phyloP scores from a whole-genome alignment of 92 coral and sea anemone genomes.

The Meandrina meandrites region DNA sequence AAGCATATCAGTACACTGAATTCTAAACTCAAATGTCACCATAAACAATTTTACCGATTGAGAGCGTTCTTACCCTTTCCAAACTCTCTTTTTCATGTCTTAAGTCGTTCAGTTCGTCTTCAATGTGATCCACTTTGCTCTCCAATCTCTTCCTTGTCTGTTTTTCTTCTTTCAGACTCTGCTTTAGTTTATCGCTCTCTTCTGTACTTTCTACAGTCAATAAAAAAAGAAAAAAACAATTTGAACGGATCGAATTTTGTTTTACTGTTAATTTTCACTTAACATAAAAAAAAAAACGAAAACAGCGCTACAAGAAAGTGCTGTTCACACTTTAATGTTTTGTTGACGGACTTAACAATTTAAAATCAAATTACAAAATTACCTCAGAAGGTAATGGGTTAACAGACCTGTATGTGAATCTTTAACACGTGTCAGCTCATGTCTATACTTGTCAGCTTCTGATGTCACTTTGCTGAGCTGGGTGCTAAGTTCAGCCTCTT shows the following conservation, averaged over 20 bases:
- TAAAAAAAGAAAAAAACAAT: neutral
- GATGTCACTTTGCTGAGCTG: constrained; percentile 71
- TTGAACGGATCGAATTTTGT: too few relatives aligned
- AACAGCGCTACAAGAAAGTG: too few relatives aligned
- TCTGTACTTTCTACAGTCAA: constrained; percentile 70
- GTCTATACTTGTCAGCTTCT: constrained; percentile 68
- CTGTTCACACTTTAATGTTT: too few relatives aligned
- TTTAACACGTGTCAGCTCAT: constrained; percentile 77
- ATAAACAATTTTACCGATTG: neutral
- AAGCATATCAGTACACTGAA: neutral
- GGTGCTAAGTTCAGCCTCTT: constrained; percentile 79
- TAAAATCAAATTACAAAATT: too few relatives aligned
- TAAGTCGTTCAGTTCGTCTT: constrained; percentile 88
- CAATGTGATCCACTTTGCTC: constrained; percentile 82
- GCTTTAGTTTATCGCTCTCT: constrained; percentile 69
- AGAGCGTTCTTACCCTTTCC: constrained; percentile 71
- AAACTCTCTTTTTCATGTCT: constrained; percentile 87
- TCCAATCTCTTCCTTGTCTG: constrained; percentile 90
- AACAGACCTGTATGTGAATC: constrained; percentile 82
- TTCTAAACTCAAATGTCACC: neutral
- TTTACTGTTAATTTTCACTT: too few relatives aligned
- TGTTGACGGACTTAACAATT: too few relatives aligned
- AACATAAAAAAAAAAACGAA: too few relatives aligned
- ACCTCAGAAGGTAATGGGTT: neutral
- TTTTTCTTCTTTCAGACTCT: constrained; percentile 82